These are phyloP conservation scores for Aplocera efformata DNA, from an alignment of 2,888 invertebrate species.

Conservation along the genomic window DNA sequence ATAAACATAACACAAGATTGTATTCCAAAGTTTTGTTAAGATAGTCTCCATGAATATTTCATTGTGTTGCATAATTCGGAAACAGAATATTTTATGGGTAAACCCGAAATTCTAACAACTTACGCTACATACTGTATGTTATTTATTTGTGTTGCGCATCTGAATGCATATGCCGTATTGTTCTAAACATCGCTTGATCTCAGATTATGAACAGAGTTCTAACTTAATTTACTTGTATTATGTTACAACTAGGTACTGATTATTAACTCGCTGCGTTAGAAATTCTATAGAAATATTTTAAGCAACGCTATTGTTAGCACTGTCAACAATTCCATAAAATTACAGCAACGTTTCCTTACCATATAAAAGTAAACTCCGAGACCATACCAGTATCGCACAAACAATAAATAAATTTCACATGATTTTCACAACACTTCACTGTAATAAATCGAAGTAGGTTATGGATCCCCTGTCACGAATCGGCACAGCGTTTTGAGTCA, in stretches of 20 bases:
- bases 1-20: conserved; percentile 9
- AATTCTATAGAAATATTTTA: conserved; percentile 11
- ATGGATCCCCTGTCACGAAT: conserved; percentile 44
- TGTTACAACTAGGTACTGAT: conserved; percentile 5
- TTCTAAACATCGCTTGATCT: conserved; percentile 14
- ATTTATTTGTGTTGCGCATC: conserved; percentile 5
- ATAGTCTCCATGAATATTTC: conserved; percentile 7
- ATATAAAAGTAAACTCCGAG: conserved; percentile 56
- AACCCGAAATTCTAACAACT: conserved; percentile 10
- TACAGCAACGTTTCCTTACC: conserved; percentile 53
- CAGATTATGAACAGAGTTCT: conserved; percentile 3
- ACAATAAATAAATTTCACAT: conserved; percentile 46
- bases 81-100: conserved; percentile 8
- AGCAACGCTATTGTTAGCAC: conserved; percentile 14
- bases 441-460: conserved; percentile 37
- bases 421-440: conserved; percentile 53
- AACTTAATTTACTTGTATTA: conserved; percentile 4
- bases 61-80: conserved; percentile 14
- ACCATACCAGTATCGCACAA: conserved; percentile 48
- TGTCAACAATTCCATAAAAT: conserved; percentile 32
- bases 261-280: conserved; percentile 1
- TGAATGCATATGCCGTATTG: conserved; percentile 13
- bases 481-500: conserved; percentile 52
- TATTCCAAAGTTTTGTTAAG: conserved; percentile 4
- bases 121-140: conserved; percentile 9